Percentiles rank a stretch among this genome's conserved stretches.
These are phyloP conservation scores for Ceratothoa steindachneri DNA, from an alignment of 2,888 invertebrate genomes.

Conservation along the genomic window DNA sequence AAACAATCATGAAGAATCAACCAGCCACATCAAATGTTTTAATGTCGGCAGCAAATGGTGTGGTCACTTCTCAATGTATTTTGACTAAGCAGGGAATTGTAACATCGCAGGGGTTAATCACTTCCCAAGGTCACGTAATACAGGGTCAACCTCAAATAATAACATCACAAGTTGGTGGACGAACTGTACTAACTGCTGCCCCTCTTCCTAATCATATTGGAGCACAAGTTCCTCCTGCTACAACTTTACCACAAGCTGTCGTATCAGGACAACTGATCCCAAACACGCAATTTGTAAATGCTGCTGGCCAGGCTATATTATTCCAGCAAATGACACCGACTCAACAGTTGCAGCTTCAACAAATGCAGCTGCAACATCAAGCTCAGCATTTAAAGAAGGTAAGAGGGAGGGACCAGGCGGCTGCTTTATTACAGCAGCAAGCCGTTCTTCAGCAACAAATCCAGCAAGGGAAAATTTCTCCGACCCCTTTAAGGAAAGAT, in stretches of 20 bases:
- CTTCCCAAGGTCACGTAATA: neutral
- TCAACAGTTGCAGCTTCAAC: conserved; percentile 50
- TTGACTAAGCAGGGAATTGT: conserved; percentile 3
- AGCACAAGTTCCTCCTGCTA: conserved; percentile 13
- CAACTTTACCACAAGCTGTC: conserved; percentile 20
- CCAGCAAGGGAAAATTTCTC: conserved; percentile 42
- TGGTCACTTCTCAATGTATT: neutral
- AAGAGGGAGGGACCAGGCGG: conserved; percentile 49
- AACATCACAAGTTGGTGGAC: conserved; percentile 21
- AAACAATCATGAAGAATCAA: neutral
- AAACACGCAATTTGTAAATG: conserved; percentile 29
- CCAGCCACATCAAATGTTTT: neutral
- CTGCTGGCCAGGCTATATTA: conserved; percentile 21
- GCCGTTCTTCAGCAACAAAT: conserved; percentile 23
- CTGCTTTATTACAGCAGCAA: conserved; percentile 30
- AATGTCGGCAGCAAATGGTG: neutral
- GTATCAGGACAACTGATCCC: conserved; percentile 31
- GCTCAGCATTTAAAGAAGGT: conserved; percentile 55
- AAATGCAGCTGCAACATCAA: conserved; percentile 55
- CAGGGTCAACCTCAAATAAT: conserved; percentile 19
- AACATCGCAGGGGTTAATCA: neutral
- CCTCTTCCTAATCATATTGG: conserved; percentile 35
- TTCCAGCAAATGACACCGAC: conserved; percentile 43
- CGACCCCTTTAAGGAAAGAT: conserved; percentile 45
- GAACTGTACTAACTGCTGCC: conserved; percentile 23